phyloP scores from a whole-genome alignment of 1,140 invertebrate genomes.

The Ceratoteleas bidentatus region DNA sequence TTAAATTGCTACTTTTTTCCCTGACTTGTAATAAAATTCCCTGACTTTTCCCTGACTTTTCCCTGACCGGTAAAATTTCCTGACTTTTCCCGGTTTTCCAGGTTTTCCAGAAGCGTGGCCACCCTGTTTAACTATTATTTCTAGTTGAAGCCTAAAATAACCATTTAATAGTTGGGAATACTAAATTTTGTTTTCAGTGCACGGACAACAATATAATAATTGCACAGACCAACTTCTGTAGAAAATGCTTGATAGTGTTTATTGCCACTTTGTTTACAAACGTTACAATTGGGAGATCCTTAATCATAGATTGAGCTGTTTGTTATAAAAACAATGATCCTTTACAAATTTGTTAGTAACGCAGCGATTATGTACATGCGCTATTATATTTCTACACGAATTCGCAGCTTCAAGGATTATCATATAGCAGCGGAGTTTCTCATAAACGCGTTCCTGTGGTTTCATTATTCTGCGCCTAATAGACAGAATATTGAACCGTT shows the following conservation, averaged over 20 bases:
- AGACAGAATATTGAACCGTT: not conserved
- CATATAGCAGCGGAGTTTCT: constrained; percentile 36
- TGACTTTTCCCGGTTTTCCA: too few relatives aligned
- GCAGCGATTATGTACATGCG: constrained; percentile 52
- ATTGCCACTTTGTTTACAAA: constrained; percentile 43
- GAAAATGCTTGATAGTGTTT: constrained; percentile 1
- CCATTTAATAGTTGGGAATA: too few relatives aligned
- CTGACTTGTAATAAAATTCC: too few relatives aligned
- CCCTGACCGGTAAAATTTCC: too few relatives aligned
- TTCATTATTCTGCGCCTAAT: not conserved
- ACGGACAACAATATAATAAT: too few relatives aligned
- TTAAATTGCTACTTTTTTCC: too few relatives aligned
- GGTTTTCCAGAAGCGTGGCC: too few relatives aligned
- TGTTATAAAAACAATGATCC: constrained; percentile 47
- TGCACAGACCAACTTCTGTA: too few relatives aligned
- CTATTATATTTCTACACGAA: constrained; percentile 24
- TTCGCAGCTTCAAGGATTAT: constrained; percentile 23
- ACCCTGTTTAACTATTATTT: too few relatives aligned
- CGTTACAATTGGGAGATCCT: constrained; percentile 49
- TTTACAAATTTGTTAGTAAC: constrained; percentile 55
- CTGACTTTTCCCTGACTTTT: too few relatives aligned
- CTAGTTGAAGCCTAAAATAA: too few relatives aligned
- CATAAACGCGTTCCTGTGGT: constrained; percentile 13
- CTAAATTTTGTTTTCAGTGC: too few relatives aligned
- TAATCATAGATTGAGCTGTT: constrained; percentile 58